These are phyloP conservation scores for Camponotus pennsylvanicus DNA, from an alignment of 1,140 invertebrate species.

Conservation along the genomic window DNA sequence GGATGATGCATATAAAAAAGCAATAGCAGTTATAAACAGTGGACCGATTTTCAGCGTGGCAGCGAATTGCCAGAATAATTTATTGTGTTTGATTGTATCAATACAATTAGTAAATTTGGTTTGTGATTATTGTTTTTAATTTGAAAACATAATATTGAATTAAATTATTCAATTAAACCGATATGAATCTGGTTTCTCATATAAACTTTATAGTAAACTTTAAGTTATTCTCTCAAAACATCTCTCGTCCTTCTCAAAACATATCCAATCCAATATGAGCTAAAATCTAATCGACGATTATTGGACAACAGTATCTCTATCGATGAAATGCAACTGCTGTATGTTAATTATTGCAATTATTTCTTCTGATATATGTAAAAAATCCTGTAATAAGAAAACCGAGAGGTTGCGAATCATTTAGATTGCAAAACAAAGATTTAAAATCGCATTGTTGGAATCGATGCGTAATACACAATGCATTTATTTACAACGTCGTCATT, in stretches of 20 bases:
- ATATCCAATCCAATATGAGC: slow-evolving; percentile 12
- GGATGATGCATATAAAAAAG: slow-evolving; percentile 29
- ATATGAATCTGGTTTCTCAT: slow-evolving; percentile 8
- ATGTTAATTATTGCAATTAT: slow-evolving; percentile 70
- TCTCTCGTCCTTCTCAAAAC: neutral
- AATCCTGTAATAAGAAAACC: slow-evolving; percentile 35
- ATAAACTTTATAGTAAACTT: slow-evolving; percentile 11
- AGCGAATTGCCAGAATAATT: slow-evolving; percentile 77
- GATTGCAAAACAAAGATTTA: slow-evolving; percentile 46
- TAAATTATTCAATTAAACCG: slow-evolving; percentile 18
- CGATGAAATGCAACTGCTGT: slow-evolving; percentile 49
- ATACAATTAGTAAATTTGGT: slow-evolving; percentile 76
- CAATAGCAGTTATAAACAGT: slow-evolving; percentile 11
- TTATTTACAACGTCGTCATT: neutral
- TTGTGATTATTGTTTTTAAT: slow-evolving; percentile 57
- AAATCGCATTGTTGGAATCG: neutral
- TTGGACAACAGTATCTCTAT: slow-evolving; percentile 46
- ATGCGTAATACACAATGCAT: slow-evolving; percentile 18
- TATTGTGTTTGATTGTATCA: slow-evolving; percentile 38
- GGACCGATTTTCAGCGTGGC: slow-evolving; percentile 76
- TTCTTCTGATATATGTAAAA: slow-evolving; percentile 50
- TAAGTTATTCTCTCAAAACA: neutral
- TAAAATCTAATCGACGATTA: slow-evolving; percentile 27
- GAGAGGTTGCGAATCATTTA: slow-evolving; percentile 38
- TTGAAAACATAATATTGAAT: slow-evolving; percentile 36